Evolutionary conservation across 2,797 vertebrate species (phyloP).

Genomic region (Pipistrellus nathusii): DNA sequence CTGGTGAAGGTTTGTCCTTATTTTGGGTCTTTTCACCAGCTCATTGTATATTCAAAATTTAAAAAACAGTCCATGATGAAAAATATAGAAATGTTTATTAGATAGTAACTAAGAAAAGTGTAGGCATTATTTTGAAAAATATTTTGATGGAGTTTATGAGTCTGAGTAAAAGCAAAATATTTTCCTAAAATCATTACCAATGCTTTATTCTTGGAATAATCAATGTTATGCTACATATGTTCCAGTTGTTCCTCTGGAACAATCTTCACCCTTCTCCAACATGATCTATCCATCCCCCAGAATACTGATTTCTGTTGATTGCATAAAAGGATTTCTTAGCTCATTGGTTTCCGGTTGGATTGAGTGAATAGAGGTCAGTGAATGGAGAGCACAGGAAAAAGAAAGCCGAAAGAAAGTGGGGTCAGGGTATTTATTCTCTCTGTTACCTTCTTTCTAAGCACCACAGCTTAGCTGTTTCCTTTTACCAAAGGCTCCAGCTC

Average conservation of each 20-base stretch:
- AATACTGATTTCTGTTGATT: neutral
- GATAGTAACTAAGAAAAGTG: neutral
- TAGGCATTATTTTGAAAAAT: neutral
- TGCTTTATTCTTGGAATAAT: neutral
- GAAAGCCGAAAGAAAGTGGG: neutral
- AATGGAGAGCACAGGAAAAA: neutral
- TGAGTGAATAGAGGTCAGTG: neutral
- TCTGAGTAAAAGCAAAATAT: neutral
- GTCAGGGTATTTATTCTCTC: neutral
- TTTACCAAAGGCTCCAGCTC: neutral
- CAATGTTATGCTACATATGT: neutral
- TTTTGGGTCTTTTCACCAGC: neutral
- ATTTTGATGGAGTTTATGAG: neutral
- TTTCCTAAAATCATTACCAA: conserved; percentile 9
- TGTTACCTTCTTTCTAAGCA: neutral
- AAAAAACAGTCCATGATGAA: neutral
- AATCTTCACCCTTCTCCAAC: neutral
- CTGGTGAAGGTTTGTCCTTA: neutral
- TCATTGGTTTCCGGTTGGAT: neutral
- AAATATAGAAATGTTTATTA: neutral
- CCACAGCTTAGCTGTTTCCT: neutral
- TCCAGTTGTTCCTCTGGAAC: neutral
- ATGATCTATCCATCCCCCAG: neutral
- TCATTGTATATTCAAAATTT: neutral
- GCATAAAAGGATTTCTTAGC: neutral